These are phyloP conservation scores for Symphodus melops DNA, from an alignment of 2,113 vertebrate genomes.

Conservation along the genomic window DNA sequence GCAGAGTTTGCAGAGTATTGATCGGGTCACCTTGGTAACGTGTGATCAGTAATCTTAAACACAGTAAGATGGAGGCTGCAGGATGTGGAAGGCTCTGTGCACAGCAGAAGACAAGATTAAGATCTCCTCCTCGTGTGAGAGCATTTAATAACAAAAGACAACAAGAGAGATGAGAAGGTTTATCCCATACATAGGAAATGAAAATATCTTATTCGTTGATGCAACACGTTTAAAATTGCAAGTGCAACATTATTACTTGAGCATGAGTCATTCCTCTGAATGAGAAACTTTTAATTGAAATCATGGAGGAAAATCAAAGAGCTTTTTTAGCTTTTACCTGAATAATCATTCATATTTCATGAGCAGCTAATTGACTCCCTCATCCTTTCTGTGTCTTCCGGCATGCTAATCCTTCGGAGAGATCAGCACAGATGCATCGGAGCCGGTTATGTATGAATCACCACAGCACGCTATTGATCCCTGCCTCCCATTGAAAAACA, in stretches of 20 bases:
- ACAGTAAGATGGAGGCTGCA: background rate
- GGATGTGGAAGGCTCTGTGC: constrained; percentile 18
- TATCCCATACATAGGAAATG: constrained; percentile 11
- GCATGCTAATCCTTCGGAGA: constrained; percentile 53
- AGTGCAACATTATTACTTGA: constrained; percentile 20
- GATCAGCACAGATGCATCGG: constrained; percentile 47
- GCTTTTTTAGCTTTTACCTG: constrained; percentile 52
- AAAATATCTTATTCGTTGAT: constrained; percentile 14
- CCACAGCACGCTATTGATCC: constrained; percentile 71
- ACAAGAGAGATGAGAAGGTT: background rate
- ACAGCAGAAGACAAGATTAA: background rate
- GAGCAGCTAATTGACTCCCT: constrained; percentile 58
- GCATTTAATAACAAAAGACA: too few relatives aligned
- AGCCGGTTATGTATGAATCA: constrained; percentile 63
- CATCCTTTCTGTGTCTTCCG: constrained; percentile 53
- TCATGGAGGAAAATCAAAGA: background rate
- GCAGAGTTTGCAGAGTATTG: constrained; percentile 57
- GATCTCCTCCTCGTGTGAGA: background rate
- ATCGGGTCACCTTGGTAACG: constrained; percentile 54
- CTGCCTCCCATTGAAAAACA: constrained; percentile 78
- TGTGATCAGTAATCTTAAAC: constrained; percentile 49
- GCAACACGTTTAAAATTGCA: constrained; percentile 27
- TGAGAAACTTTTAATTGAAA: constrained; percentile 38
- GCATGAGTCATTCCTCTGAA: constrained; percentile 5
- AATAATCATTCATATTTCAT: constrained; percentile 63